Evolutionary conservation across 1,140 invertebrate species (phyloP).

Genomic region (Sitophilus oryzae): DNA sequence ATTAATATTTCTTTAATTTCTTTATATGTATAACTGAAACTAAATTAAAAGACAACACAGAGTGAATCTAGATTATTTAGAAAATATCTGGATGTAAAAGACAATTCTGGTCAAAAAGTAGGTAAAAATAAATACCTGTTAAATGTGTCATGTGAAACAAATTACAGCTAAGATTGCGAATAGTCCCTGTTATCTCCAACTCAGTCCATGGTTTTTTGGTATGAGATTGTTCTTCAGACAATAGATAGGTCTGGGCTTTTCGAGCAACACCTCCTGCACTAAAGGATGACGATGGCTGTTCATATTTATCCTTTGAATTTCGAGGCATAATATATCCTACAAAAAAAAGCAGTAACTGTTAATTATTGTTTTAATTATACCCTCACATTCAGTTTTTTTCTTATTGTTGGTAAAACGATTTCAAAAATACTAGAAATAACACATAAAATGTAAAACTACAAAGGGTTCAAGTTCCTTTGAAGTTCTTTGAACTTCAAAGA

Average conservation of each 20-base stretch:
- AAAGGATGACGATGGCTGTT: conserved; percentile 17
- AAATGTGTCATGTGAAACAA: conserved; percentile 87
- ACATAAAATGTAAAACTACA: background rate
- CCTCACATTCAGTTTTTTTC: conserved; percentile 7
- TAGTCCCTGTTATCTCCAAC: conserved; percentile 65
- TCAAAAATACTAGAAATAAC: background rate
- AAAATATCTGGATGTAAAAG: too few species aligned
- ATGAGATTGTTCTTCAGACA: conserved; percentile 80
- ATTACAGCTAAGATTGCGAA: conserved; percentile 84
- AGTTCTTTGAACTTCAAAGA: conserved; percentile 19
- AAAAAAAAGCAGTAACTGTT: conserved; percentile 23
- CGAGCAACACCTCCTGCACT: conserved; percentile 40
- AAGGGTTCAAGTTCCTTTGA: background rate
- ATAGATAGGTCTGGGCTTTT: conserved; percentile 86
- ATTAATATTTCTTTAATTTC: background rate
- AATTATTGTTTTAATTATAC: too few species aligned
- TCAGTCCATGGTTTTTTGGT: conserved; percentile 82
- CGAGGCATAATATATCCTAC: conserved; percentile 58
- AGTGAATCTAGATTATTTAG: too few species aligned
- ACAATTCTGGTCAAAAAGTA: background rate
- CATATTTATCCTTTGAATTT: conserved; percentile 53
- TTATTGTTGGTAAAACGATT: background rate
- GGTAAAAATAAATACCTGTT: conserved; percentile 72
- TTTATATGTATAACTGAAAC: background rate
- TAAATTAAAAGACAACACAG: too few species aligned